Percentiles rank a stretch among this genome's conserved stretches.
phyloP scores from a whole-genome alignment of 2,113 vertebrate genomes.

The Eptatretus burgeri region DNA sequence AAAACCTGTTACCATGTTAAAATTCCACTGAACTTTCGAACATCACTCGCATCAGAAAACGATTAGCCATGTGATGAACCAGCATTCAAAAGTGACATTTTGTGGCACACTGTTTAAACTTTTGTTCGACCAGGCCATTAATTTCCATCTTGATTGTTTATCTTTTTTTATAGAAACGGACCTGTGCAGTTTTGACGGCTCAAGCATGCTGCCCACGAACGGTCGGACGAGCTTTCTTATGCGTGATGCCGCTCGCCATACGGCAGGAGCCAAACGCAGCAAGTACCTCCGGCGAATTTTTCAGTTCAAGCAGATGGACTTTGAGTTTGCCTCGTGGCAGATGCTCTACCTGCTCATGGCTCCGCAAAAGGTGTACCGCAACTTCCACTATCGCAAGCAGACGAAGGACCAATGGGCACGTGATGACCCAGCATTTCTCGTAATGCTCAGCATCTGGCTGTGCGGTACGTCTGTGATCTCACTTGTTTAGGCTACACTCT shows the following conservation, averaged over 20 bases:
- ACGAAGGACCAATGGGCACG: slow-evolving; percentile 96
- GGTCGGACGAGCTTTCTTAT: slow-evolving; percentile 11
- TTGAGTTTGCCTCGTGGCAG: slow-evolving; percentile 86
- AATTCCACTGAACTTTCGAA: too few relatives aligned
- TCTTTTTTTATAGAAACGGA: too few relatives aligned
- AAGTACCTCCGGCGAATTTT: slow-evolving; percentile 69
- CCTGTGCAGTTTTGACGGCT: too few relatives aligned
- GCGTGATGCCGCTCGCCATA: slow-evolving; percentile 50
- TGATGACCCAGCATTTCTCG: slow-evolving; percentile 76
- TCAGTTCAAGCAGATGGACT: slow-evolving; percentile 73
- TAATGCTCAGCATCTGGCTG: slow-evolving; percentile 69
- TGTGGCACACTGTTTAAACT: not conserved
- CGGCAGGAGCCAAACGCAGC: slow-evolving; percentile 65
- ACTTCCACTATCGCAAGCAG: slow-evolving; percentile 95
- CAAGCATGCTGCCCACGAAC: not conserved
- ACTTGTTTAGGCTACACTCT: too few relatives aligned
- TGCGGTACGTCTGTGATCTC: slow-evolving; percentile 30
- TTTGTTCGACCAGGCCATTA: slow-evolving; percentile 20
- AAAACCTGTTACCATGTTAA: too few relatives aligned
- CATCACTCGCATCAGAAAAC: too few relatives aligned
- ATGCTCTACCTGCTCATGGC: slow-evolving; percentile 93
- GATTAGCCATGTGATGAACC: too few relatives aligned
- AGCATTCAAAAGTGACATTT: too few relatives aligned
- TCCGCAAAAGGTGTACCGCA: slow-evolving; percentile 76
- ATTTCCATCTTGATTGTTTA: slow-evolving; percentile 39